Evolutionary conservation across 2,797 vertebrate species (phyloP).

Genomic region (Anolis apletophallus): DNA sequence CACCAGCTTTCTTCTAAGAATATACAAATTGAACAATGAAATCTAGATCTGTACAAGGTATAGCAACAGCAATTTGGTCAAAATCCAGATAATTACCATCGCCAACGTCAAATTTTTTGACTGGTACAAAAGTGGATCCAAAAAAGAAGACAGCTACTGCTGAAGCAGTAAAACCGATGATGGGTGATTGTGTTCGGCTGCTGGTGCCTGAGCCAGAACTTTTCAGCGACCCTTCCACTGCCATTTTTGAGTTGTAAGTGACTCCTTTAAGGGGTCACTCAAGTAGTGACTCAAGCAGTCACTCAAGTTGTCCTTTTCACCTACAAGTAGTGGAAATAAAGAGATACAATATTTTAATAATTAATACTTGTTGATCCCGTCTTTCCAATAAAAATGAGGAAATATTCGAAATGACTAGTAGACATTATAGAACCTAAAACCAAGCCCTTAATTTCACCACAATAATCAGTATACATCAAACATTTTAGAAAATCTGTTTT

Average conservation of each 20-base stretch:
- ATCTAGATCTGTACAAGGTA: conserved; percentile 10
- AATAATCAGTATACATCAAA: no score
- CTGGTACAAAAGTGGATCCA: conserved; percentile 89
- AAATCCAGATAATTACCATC: conserved; percentile 82
- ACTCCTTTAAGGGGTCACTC: not conserved
- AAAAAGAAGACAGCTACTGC: conserved; percentile 83
- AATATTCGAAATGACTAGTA: no score
- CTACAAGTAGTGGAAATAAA: conserved; percentile 61
- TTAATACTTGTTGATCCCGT: no score
- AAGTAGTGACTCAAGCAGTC: no score
- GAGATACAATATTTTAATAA: not conserved
- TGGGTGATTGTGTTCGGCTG: not conserved
- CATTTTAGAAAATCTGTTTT: no score
- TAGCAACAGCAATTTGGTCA: not conserved
- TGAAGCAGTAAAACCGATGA: conserved; percentile 83
- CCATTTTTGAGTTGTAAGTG: not conserved
- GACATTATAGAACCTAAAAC: no score
- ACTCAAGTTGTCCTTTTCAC: conserved; percentile 35
- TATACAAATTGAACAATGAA: no score
- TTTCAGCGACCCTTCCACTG: not conserved
- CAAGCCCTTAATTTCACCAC: no score
- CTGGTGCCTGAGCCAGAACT: conserved; percentile 36
- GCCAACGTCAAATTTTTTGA: conserved; percentile 89
- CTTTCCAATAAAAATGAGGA: no score
- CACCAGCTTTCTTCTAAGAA: not conserved